phyloP scores from a whole-genome alignment of 2,797 vertebrate genomes.

The Todus mexicanus region DNA sequence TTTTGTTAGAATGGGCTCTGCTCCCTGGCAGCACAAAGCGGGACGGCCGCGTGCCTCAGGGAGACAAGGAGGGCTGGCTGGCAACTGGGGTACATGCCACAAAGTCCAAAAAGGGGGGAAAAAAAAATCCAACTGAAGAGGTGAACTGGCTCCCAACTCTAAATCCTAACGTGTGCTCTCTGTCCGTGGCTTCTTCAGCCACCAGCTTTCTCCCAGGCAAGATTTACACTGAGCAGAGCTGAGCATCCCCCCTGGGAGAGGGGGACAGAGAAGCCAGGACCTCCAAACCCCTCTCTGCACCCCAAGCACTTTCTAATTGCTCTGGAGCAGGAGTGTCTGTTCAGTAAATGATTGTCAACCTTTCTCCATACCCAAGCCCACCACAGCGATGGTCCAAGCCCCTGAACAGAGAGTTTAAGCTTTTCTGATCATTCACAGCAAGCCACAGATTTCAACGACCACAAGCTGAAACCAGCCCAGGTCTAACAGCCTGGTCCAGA shows the following conservation, averaged over 20 bases:
- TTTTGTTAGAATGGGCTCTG: not conserved
- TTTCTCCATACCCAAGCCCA: not conserved
- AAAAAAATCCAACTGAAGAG: not conserved
- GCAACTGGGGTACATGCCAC: not conserved
- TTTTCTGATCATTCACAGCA: not conserved
- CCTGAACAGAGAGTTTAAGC: not conserved
- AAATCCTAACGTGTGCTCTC: not conserved
- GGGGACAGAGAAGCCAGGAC: not conserved
- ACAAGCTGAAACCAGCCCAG: not conserved
- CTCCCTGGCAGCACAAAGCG: not conserved
- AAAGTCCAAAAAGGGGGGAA: not conserved
- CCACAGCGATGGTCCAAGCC: not conserved
- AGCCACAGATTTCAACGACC: rapidly evolving
- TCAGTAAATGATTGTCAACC: not conserved
- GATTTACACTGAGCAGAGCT: not conserved
- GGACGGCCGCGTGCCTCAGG: rapidly evolving
- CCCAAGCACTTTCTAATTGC: not conserved
- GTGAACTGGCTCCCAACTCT: not conserved
- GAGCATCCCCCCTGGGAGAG: not conserved
- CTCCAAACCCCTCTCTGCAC: not conserved
- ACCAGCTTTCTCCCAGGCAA: not conserved
- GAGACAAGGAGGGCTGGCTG: not conserved
- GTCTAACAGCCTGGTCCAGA: not conserved
- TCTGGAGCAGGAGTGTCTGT: not conserved
- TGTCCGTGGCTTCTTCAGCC: rapidly evolving